Base-by-base conservation (phyloP, 2,113 vertebrate species). In the Hyaena hyaena region DNA sequence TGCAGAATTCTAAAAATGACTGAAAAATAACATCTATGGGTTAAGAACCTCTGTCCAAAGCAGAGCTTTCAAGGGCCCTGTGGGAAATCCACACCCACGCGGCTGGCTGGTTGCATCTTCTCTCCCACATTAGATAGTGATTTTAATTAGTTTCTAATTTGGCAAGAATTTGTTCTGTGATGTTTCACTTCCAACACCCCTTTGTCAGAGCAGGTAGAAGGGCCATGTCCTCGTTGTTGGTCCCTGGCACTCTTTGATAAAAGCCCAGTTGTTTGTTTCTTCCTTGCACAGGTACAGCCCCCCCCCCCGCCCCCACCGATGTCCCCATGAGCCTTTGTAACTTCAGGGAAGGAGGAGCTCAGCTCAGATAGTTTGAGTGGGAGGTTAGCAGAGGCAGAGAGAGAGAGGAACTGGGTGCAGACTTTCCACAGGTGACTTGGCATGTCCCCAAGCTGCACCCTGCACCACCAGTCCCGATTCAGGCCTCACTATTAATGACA, bases 101-200 rank as follows among this genome's bases (percentile, higher is more conserved):
- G 43, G 33, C 39, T 91, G 83, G 76, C 79, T 45, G 48, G 76
- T n/a, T 87, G 35, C 19, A 69, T 74, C 61, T 93, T 90, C 80
- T 95, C 73, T 79, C 53, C 65, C 86, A 58, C 68, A 4, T 61
- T 35, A 85, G 53, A 43, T 31, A 55, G 74, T 50, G 73, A 53
- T 24, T 95, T 93, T 74, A 88, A 81, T 85, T 88, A 71, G 26
- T 68, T 98, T 97, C 80, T 35, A 86, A 80, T 50, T 65, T 95
- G 87, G 58, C 65, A 85, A 82, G 61, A 96, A 93, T 93, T 89
- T 66, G 71, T 74, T 92, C 5, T 5, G 58, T 63, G 87, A 45
- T 4, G 1, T 55, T 92, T 53, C 8, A 39, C 66, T 93, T 92
- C 83, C 28, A 74, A 39, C 73, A 24, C 10, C 16, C 10, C 35